Base-by-base conservation (phyloP, 2,888 invertebrate species). In the Urechis unicinctus region DNA sequence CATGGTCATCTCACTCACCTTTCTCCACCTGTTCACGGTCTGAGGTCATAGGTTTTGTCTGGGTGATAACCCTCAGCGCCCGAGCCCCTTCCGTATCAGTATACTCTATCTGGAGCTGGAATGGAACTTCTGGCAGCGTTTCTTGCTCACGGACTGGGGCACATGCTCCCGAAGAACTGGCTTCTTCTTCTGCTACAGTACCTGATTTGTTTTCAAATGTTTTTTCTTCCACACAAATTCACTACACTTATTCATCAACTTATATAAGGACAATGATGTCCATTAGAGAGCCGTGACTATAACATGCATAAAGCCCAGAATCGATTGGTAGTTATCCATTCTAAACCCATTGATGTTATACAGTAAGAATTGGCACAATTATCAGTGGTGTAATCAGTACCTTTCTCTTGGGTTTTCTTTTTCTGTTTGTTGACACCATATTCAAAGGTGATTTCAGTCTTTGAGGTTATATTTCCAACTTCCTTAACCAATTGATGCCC, bases 61-160 rank as follows among this genome's bases (percentile, higher is more conserved):
- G 66, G 2, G 74, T 72, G 41, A 73, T 52, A 9, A 75, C 72
- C 36, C 74, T 57, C 46, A 75, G 56, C 4, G 74, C 74, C 53
- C 68, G 68, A 21, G 69, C 71, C 2, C 75, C 76, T 30, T 74
- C 73, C 48, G 66, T 62, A 53, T 72, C 73, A 24, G 67, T 71
- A 60, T 75, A 76, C 24, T 61, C 55, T 28, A 75, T 67, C 61
- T 72, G 70, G 26, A 74, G 53, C 62, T 75, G 75, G 65, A 74
- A 75, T 13, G 75, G 74, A 28, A 74, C 57, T 44, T 62, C 57
- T 13, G 26, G n/a, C 30, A 45, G 45, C 21, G 21, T 13, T n/a
- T 30, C n/a, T n/a, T n/a, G n/a, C n/a, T n/a, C n/a, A n/a, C n/a
- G 29, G 6, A 26, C 22, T 21, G 50, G 41, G 2, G 31, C 30